Percentiles rank a stretch among this genome's conserved stretches.
These are phyloP conservation scores for Sorex araneus DNA, from an alignment of 2,113 vertebrate genomes.

Conservation along the genomic window DNA sequence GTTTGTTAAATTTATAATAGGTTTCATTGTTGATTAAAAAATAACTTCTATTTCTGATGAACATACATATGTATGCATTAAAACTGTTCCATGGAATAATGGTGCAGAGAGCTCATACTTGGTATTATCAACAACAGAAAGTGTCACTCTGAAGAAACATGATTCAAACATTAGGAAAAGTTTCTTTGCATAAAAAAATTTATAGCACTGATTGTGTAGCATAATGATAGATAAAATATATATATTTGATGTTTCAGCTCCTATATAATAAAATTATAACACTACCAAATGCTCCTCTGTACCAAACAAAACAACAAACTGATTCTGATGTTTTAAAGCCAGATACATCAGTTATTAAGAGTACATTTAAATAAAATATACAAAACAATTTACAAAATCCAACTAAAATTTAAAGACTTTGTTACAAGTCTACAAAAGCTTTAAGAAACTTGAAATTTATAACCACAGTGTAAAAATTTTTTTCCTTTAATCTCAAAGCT, in stretches of 20 bases:
- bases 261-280: conserved; percentile 91
- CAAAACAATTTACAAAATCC: conserved; percentile 91
- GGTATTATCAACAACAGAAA: conserved; percentile 86
- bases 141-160: conserved; percentile 88
- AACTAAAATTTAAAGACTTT: conserved; percentile 92
- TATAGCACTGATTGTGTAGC: conserved; percentile 91
- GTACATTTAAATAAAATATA: conserved; percentile 93
- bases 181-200: conserved; percentile 90
- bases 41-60: conserved; percentile 85
- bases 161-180: conserved; percentile 89
- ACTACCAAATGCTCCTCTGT: conserved; percentile 89
- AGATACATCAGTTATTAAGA: conserved; percentile 88
- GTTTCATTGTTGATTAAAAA: conserved; percentile 88
- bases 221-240: conserved; percentile 91
- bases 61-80: conserved; percentile 85
- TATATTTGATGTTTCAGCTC: conserved; percentile 88
- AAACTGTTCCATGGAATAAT: conserved; percentile 84
- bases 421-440: conserved; percentile 92
- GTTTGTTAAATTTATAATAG: conserved; percentile 86
- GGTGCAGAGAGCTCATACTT: conserved; percentile 87
- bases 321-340: conserved; percentile 89
- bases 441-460: conserved; percentile 92
- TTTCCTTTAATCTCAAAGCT: conserved; percentile 91
- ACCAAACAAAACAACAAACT: conserved; percentile 90
- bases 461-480: conserved; percentile 92